Base-by-base conservation (phyloP, 2,888 invertebrate genomes). In the Xestia xanthographa region DNA sequence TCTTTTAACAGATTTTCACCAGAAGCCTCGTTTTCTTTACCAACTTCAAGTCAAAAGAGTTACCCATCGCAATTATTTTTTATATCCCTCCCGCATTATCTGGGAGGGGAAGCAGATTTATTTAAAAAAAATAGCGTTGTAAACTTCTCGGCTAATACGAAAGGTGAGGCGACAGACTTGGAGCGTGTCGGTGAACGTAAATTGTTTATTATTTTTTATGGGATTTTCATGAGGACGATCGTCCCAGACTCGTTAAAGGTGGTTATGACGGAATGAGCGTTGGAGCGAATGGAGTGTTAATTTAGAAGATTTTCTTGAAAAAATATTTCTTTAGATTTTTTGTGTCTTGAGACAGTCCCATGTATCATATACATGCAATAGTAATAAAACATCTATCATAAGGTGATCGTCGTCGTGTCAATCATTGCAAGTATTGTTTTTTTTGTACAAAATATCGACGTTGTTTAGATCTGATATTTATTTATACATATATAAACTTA, bases 141-240 rank as follows among this genome's bases (percentile, higher is more conserved):
- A 87, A 88, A 85, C 87, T 87, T 90, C 86, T 86, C 79, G 85
- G 89, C 85, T 92, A 91, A 92, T 92, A 91, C 89, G 85, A 88
- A 92, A 93, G 91, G 90, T 91, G 92, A 92, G 93, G 93, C 92
- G 93, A 92, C 86, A 89, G 90, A 91, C 88, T 78, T 90, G 89
- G 94, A 92, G 94, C 96, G 96, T 96, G 96, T 95, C 95, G 89
- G 84, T 75, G 96, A 96, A 96, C 93, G 92, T 95, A 96, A 96
- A 96, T 96, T 95, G 95, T 95, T 94, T 95, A 96, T 96, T 96
- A 96, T 96, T 95, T 96, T 96, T 96, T 96, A 96, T 94, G 95
- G 91, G 91, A 91, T 94, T 95, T 95, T 94, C 94, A 94, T 92
- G 92, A 92, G 91, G 92, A 91, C 89, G 92, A 92, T 90, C 90